Base-by-base conservation (phyloP, 2,113 vertebrate genomes). In the Aix galericulata region DNA sequence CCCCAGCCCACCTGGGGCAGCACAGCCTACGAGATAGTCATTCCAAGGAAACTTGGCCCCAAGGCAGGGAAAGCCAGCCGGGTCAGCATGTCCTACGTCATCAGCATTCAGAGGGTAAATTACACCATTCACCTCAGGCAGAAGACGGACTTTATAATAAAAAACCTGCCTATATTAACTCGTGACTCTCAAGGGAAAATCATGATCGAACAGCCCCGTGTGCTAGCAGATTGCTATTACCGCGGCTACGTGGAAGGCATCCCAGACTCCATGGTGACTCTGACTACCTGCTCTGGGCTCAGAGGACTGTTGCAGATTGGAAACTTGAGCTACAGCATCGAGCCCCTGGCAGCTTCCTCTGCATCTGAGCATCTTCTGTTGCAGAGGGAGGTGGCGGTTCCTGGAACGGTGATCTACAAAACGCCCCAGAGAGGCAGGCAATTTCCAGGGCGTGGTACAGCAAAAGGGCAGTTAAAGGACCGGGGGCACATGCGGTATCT, bases 251-350 rank as follows among this genome's bases (percentile, higher is more conserved):
- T 97, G 16, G 95, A 97, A 60, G 96, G 93, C 32, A 73, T 64
- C 74, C 82, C 11, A 1, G 83, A 71, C 13, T 97, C 97, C 3
- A 46, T 46, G 4, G 95, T 94, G 17, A 96, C 95, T 26, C 59
- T 97, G 89, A 93, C 56, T 42, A 71, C 84, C 82, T 97, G 95
- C 46, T 81, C 95, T 4, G 97, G 97, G 52, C 96, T 98, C 88
- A 94, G 96, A 63, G 97, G 96, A 3, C 32, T 96, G 68, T 94
- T 97, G 73, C 84, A 94, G 16, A 76, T 92, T n/a, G 94, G 91
- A 62, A 91, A 48, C 6, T 50, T 46, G 5, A 84, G 82, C 56
- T 97, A 97, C 17, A 66, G 90, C 93, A 93, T 97, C 1, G 72
- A 97, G 67, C 97, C 97, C 46, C 5, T 88, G 36, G 48, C 62